Evolutionary conservation across 2,888 invertebrate species (phyloP).

Genomic region (Caenorhabditis plicata): DNA sequence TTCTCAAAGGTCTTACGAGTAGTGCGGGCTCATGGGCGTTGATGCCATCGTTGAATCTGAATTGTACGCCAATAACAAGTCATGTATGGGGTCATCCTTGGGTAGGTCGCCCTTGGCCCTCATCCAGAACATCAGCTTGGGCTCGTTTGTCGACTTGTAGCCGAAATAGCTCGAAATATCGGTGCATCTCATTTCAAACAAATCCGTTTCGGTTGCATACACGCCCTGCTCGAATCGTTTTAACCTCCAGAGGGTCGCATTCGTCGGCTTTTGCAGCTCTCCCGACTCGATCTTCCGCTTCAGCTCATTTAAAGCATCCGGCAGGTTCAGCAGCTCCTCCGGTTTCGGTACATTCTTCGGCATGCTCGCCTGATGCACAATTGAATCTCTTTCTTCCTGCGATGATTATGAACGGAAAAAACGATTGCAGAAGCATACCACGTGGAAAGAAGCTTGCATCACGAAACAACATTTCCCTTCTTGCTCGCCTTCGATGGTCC

Average conservation of each 20-base stretch:
- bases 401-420: not conserved
- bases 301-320: constrained; percentile 35
- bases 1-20: constrained; percentile 7
- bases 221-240: constrained; percentile 27
- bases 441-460: constrained; percentile 57
- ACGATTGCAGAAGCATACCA: constrained; percentile 19
- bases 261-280: constrained; percentile 20
- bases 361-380: constrained; percentile 40
- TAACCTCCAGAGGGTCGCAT: constrained; percentile 16
- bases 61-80: constrained; percentile 39
- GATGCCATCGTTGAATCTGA: constrained; percentile 39
- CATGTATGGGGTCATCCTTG: too few species aligned
- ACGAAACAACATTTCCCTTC: constrained; percentile 66
- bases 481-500: constrained; percentile 68
- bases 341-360: constrained; percentile 46
- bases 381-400: constrained; percentile 37
- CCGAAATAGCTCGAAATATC: constrained; percentile 37
- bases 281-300: constrained; percentile 23
- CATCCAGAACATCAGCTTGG: constrained; percentile 34
- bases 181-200: constrained; percentile 45
- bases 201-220: constrained; percentile 27
- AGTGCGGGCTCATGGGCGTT: constrained; percentile 50
- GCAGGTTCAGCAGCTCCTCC: constrained; percentile 29
- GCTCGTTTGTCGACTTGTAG: constrained; percentile 20
- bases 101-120: constrained; percentile 35